phyloP scores from a whole-genome alignment of 2,113 vertebrate species.

The Gracilinanus agilis region DNA sequence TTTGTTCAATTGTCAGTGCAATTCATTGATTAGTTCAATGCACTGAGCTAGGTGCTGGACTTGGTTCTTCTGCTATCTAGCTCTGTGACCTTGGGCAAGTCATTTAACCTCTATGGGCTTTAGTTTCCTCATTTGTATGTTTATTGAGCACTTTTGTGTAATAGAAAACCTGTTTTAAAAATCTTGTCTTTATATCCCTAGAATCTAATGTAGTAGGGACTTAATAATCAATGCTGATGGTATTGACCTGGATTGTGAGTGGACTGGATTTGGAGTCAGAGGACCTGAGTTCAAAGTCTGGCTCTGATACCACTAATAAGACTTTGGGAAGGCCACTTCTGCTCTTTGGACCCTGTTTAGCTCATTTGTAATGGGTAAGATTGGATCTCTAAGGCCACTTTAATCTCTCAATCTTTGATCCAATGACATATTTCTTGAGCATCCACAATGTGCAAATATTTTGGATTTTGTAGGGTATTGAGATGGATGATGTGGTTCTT shows the following conservation, averaged over 20 bases:
- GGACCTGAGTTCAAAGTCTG: not conserved
- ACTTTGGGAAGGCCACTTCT: not conserved
- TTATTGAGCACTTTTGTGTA: not conserved
- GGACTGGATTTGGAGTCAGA: not conserved
- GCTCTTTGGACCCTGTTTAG: not conserved
- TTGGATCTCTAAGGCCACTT: not conserved
- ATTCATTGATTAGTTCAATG: not conserved
- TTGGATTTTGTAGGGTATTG: not conserved
- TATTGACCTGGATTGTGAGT: not conserved
- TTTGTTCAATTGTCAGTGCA: not conserved
- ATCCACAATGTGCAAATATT: not conserved
- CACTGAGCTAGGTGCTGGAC: not conserved
- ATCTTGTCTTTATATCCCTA: not conserved
- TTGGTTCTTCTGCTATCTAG: not conserved
- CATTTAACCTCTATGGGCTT: not conserved
- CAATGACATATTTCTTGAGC: not conserved
- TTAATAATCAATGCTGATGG: not conserved
- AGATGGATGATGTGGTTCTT: not conserved
- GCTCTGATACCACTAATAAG: not conserved
- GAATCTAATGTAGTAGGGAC: not conserved
- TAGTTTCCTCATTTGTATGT: constrained; percentile 1
- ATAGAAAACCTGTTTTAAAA: not conserved
- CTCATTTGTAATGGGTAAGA: not conserved
- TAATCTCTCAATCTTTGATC: not conserved
- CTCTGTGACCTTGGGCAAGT: constrained; percentile 23